Percentiles rank a stretch among this genome's conserved stretches.
phyloP scores from a whole-genome alignment of 2,888 invertebrate genomes.

The Hirudinaria manillensis region DNA sequence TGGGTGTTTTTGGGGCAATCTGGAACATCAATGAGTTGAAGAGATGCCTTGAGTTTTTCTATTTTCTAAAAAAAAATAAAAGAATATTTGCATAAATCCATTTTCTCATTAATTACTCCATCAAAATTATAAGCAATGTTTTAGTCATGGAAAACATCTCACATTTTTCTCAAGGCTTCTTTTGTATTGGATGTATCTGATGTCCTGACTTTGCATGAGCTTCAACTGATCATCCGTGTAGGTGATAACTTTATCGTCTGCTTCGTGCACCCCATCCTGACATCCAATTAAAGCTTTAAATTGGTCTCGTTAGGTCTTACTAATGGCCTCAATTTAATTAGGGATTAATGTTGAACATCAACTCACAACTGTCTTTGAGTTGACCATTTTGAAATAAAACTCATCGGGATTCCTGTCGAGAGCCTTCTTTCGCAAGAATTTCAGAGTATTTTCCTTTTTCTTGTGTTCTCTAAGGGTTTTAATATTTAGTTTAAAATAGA shows the following conservation, averaged over 20 bases:
- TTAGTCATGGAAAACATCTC: no score
- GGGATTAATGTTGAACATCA: no score
- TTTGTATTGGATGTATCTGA: slow-evolving; percentile 81
- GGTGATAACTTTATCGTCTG: slow-evolving; percentile 63
- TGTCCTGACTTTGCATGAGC: slow-evolving; percentile 83
- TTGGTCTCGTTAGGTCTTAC: no score
- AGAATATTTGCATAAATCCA: not conserved
- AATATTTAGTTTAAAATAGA: not conserved
- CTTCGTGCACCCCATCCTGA: slow-evolving; percentile 59
- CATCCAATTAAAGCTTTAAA: slow-evolving; percentile 5
- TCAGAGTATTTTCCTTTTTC: slow-evolving; percentile 74
- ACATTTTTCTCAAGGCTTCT: slow-evolving; percentile 71
- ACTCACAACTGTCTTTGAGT: slow-evolving; percentile 64
- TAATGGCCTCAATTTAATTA: no score
- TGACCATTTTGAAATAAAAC: slow-evolving; percentile 95
- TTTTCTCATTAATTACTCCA: no score
- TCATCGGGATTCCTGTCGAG: slow-evolving; percentile 94
- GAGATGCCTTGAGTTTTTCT: slow-evolving; percentile 67
- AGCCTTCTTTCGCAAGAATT: slow-evolving; percentile 73
- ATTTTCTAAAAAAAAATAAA: slow-evolving; percentile 58
- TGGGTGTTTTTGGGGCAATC: slow-evolving; percentile 69
- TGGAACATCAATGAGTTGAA: slow-evolving; percentile 75
- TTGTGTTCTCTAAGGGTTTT: slow-evolving; percentile 40
- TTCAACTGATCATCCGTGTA: slow-evolving; percentile 73
- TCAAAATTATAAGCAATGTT: no score